Conservation (phyloP, 2,888 invertebrate species). For the Auanema freiburgensis region DNA sequence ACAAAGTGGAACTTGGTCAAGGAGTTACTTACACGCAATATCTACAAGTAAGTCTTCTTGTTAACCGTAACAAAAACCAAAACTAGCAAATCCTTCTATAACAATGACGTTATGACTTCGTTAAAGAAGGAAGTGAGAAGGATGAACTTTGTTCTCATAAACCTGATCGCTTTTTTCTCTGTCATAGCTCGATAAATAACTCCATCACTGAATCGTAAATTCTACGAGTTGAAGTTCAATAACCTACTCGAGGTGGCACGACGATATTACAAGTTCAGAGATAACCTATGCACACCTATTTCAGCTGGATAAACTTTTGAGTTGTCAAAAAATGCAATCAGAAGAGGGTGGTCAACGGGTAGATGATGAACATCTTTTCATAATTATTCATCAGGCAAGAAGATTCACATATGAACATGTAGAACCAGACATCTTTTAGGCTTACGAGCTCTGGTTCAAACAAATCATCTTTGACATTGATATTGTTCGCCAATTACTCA, state of each 20-base stretch:
- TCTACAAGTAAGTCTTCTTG: conserved; percentile 70
- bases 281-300: conserved; percentile 20
- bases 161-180: no score
- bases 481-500: conserved; percentile 81
- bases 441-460: conserved; percentile 99
- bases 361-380: conserved; percentile 46
- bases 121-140: no score
- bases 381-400: conserved; percentile 42
- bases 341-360: conserved; percentile 67
- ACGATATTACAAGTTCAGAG: neutral
- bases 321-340: conserved; percentile 81
- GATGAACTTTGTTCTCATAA: no score
- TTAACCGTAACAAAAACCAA: no score
- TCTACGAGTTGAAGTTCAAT: no score
- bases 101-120: no score
- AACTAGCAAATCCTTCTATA: no score
- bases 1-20: conserved; percentile 56
- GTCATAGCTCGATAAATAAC: no score
- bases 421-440: conserved; percentile 25
- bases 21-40: conserved; percentile 89
- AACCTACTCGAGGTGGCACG: no score
- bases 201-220: no score
- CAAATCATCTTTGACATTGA: conserved; percentile 96
- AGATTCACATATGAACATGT: neutral
- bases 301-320: conserved; percentile 80